A percentile compares a stretch with the other conserved stretches of the same genome.
phyloP scores from a whole-genome alignment of 2,113 vertebrate species.

The Phalacrocorax carbo region DNA sequence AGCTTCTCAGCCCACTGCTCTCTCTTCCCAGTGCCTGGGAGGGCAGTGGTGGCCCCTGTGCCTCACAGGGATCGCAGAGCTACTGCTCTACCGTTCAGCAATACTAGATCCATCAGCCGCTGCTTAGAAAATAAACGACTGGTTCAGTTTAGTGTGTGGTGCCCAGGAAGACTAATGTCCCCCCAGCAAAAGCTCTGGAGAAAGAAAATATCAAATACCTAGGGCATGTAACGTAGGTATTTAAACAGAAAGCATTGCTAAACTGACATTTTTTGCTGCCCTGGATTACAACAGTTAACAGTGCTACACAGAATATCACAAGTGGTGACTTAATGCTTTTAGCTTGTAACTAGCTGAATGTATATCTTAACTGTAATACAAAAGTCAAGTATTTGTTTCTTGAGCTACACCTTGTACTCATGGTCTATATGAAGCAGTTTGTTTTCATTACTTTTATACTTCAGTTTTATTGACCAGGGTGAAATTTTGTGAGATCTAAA shows the following conservation, averaged over 20 bases:
- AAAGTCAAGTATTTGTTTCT: neutral
- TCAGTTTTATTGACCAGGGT: neutral
- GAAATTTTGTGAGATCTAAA: neutral
- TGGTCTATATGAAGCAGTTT: neutral
- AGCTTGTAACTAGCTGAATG: neutral
- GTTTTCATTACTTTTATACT: neutral
- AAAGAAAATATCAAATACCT: neutral
- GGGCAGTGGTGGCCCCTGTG: neutral
- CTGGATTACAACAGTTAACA: neutral
- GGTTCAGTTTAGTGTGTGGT: neutral
- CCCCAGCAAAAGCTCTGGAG: neutral
- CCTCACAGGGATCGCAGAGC: neutral
- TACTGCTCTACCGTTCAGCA: neutral
- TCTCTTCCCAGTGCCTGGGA: neutral
- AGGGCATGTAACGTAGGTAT: rapidly evolving
- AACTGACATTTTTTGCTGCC: neutral
- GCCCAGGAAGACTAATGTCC: neutral
- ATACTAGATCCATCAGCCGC: neutral
- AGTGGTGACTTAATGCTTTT: neutral
- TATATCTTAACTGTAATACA: neutral
- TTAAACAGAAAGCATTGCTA: neutral
- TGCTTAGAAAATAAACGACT: neutral
- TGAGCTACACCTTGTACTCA: neutral
- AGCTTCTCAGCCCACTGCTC: neutral
- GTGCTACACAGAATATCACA: neutral